A percentile compares a stretch with the other conserved stretches of the same genome.
Evolutionary conservation across 2,888 invertebrate species (phyloP).

Genomic region (Trichogramma evanescens): DNA sequence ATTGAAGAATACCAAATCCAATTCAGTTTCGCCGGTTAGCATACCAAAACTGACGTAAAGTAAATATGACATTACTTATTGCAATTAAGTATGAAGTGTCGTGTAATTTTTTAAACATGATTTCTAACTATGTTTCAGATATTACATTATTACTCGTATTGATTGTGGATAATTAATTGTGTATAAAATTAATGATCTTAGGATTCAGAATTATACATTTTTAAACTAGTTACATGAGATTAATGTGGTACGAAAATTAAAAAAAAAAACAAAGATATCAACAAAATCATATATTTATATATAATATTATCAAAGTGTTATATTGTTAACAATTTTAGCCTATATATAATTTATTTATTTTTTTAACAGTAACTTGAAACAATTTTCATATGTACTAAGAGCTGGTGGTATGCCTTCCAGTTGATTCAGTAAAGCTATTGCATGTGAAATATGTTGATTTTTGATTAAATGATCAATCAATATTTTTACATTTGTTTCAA

Average conservation of each 20-base stretch:
- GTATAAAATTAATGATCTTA: not conserved
- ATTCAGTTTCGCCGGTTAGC: too few relatives aligned
- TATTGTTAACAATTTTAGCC: not conserved
- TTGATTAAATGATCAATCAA: constrained; percentile 35
- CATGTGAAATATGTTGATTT: constrained; percentile 37
- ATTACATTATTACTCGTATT: too few relatives aligned
- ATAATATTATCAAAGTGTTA: not conserved
- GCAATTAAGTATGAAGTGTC: not conserved
- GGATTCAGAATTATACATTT: not conserved
- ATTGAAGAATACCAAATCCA: too few relatives aligned
- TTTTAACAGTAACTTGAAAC: constrained; percentile 29
- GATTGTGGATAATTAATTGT: not conserved
- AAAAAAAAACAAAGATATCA: not conserved
- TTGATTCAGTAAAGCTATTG: constrained; percentile 39
- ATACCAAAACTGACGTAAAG: too few relatives aligned
- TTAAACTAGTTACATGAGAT: not conserved
- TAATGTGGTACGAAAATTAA: not conserved
- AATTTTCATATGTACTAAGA: constrained; percentile 38
- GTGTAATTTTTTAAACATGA: not conserved
- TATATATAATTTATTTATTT: constrained; percentile 20
- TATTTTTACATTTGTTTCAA: constrained; percentile 32
- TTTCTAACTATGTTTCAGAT: not conserved
- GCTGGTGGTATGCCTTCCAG: constrained; percentile 37
- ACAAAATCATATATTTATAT: constrained; percentile 2
- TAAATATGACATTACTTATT: too few relatives aligned